Evolutionary conservation across 2,797 vertebrate genomes (phyloP), one percentile per base, ranked within the genome.

Genomic region (Peromyscus aztecus): DNA sequence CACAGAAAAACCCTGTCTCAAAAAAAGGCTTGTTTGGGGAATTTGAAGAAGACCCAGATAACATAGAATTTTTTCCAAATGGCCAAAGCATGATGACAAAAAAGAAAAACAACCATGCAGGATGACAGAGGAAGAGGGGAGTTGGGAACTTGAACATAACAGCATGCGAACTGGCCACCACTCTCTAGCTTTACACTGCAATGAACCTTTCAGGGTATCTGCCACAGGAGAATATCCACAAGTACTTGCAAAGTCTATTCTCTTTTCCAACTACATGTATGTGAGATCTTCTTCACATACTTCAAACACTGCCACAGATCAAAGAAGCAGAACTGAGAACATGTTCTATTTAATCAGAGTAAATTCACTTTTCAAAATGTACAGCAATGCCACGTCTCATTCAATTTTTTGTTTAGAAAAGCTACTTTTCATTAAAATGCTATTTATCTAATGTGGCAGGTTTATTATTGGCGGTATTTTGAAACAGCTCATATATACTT

Each of bases 281-380:
- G 34, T 31, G 77, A 73, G 14, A 91, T 82, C 87, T 81, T 81
- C 75, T 71, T 89, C 75, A 94, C 3, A n/a, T 37, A 63, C 24
- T 59, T 59, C 85, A 89, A 91, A 88, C 78, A 94, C 31, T 52
- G 52, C 5, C 84, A 80, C 6, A 92, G 21, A 65, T 0, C 87
- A 21, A 94, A 76, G 16, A 89, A 83, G 27, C 63, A 89, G 59
- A 83, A 84, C 9, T 78, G 55, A 94, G 37, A 96, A 49, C 73
- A 3, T 85, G 4, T 84, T 89, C 63, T 65, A 24, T 81, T 91
- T 90, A 90, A 81, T 21, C 31, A 89, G 57, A 76, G 9, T 78
- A 82, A 94, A 83, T 59, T 71, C 29, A 91, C 17, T n/a, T 92
- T 40, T 34, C 69, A 94, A 88, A 92, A 96, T 49, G 29, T 71